Base-by-base conservation (phyloP, 2,888 invertebrate genomes). In the Drosophila neonasuta region DNA sequence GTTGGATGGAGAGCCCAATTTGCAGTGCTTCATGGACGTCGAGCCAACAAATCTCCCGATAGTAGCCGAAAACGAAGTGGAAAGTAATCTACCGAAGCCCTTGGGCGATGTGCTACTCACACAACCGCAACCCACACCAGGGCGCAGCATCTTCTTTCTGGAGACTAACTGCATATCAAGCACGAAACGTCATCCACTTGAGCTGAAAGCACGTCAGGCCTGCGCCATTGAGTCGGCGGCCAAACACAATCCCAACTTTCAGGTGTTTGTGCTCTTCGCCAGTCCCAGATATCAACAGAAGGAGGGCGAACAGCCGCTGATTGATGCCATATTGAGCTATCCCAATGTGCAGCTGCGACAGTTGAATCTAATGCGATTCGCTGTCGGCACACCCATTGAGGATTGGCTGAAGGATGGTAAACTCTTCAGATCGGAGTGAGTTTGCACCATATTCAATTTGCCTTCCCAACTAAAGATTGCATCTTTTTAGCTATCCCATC, bases 211-310 rank as follows among this genome's bases (percentile, higher is more conserved):
- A 7, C 79, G 89, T 2, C 88, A 90, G 77, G 88, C 89, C 0
- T 90, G 90, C 69, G 88, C 90, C 2, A 83, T 90, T 44, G 90
- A 90, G 77, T 90, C 90, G 0, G 86, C 90, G 3, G 90, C 90
- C 1, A 57, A 82, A 20, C 74, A 77, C 39, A 90, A 90, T 80
- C 88, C 88, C 9, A 76, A 81, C 48, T 74, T 78, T 2, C 79
- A 88, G 41, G 66, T 90, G 8, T 90, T 81, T 68, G 87, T 90
- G 30, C 68, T 90, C 9, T 89, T 89, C 68, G 85, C 89, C 41
- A 80, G 88, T 63, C 86, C 88, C 5, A 81, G 77, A 4, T 82
- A 78, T 64, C 68, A 82, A 86, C n/a, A 20, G 8, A 9, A 36
- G 2, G 39, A 9, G 1, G 13, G 3, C 9, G 5, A 62, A 75